Conservation (phyloP, 1,140 invertebrate genomes). For the Cryptotermes secundus region DNA sequence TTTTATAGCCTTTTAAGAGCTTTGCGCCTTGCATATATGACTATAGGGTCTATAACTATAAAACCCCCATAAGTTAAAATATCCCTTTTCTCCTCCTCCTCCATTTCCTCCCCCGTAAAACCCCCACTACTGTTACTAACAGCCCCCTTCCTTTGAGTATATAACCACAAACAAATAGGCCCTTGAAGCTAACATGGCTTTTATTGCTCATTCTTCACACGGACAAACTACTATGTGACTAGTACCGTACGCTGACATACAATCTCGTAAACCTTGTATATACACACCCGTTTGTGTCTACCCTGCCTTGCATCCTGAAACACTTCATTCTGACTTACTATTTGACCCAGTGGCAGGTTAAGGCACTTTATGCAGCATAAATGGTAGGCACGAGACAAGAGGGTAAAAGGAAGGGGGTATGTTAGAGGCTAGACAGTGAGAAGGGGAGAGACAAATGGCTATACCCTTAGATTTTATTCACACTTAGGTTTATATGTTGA, state of each 20-base stretch:
- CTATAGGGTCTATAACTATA: slow-evolving; percentile 13
- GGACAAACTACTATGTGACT: background rate
- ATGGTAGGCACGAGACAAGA: background rate
- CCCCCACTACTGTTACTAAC: background rate
- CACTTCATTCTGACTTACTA: slow-evolving; percentile 10
- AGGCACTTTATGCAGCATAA: background rate
- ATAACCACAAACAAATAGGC: slow-evolving; percentile 12
- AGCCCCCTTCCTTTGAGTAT: background rate
- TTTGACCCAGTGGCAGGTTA: background rate
- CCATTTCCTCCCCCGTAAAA: background rate
- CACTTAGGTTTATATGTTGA: background rate
- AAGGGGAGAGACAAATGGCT: background rate
- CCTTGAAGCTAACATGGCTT: background rate
- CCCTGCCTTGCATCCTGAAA: background rate
- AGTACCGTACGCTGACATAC: background rate
- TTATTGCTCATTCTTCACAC: background rate
- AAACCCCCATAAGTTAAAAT: slow-evolving; percentile 17
- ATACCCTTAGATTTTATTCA: background rate
- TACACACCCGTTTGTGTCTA: background rate
- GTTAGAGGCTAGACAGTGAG: background rate
- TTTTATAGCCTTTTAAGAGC: slow-evolving; percentile 14
- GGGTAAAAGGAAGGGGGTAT: background rate
- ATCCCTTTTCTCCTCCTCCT: background rate
- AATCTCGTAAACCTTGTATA: background rate
- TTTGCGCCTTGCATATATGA: background rate